Conservation (phyloP, 2,888 invertebrate genomes). For the Parascotia fuliginaria region DNA sequence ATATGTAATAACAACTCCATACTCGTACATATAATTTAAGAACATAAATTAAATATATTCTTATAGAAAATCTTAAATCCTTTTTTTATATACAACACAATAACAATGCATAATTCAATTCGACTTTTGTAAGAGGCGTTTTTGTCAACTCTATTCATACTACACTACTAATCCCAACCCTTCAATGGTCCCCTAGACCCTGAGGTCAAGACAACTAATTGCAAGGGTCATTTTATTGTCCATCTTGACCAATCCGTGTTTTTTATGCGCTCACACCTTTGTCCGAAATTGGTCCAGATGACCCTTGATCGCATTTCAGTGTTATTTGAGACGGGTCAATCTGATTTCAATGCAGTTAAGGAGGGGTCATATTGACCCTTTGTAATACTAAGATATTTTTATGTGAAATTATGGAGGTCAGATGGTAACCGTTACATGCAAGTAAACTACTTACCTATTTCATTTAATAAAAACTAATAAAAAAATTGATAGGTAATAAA, state of each 20-base stretch:
- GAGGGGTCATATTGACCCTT: conserved; percentile 46
- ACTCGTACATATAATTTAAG: too few species aligned
- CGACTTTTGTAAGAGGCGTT: conserved; percentile 39
- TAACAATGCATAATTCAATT: conserved; percentile 22
- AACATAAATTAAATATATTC: too few species aligned
- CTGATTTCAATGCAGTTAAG: conserved; percentile 52
- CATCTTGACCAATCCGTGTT: conserved; percentile 70
- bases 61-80: too few species aligned
- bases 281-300: conserved; percentile 76
- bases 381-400: conserved; percentile 21
- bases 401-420: conserved; percentile 12
- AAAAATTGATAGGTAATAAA: too few species aligned
- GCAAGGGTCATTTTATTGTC: conserved; percentile 69
- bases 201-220: conserved; percentile 68
- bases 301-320: conserved; percentile 73
- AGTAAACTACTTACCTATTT: too few species aligned
- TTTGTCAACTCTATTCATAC: conserved; percentile 42
- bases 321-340: conserved; percentile 68
- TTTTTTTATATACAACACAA: too few species aligned
- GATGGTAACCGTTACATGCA: conserved; percentile 1
- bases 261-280: conserved; percentile 66
- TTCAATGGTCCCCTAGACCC: conserved; percentile 50
- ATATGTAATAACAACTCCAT: too few species aligned
- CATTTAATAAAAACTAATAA: too few species aligned
- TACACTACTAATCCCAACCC: conserved; percentile 70